These are phyloP conservation scores for Hapalemur alaotrensis DNA, from an alignment of 2,797 vertebrate species.

Conservation along the genomic window DNA sequence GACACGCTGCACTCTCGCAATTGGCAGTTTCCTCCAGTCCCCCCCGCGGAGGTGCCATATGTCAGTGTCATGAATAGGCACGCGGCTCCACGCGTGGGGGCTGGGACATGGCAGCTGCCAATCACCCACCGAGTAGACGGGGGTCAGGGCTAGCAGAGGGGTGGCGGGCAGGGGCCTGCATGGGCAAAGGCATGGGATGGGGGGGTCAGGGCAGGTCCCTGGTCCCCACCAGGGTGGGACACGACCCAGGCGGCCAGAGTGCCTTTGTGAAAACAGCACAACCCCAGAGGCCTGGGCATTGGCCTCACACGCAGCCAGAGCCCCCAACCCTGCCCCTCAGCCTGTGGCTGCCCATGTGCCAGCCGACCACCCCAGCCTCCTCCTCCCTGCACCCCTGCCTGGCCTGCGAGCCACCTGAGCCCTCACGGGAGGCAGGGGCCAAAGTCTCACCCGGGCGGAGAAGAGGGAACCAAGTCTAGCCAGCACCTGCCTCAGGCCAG, in stretches of 20 bases:
- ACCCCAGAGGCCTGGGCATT: neutral
- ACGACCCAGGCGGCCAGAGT: too few species aligned
- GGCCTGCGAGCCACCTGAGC: neutral
- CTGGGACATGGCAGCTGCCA: conserved; percentile 61
- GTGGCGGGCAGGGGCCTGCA: neutral
- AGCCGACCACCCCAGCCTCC: neutral
- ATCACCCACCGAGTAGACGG: neutral
- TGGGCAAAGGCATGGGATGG: neutral
- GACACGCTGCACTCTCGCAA: conserved; percentile 44
- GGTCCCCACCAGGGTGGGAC: neutral
- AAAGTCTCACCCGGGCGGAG: neutral
- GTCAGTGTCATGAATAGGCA: conserved; percentile 40
- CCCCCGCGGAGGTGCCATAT: conserved; percentile 54
- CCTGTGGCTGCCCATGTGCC: neutral
- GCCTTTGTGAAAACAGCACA: neutral
- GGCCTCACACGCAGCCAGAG: neutral
- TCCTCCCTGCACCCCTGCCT: neutral
- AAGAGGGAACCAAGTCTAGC: neutral
- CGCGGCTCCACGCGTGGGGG: neutral
- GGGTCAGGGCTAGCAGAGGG: neutral
- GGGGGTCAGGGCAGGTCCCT: neutral
- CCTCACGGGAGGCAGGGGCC: neutral
- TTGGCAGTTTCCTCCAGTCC: neutral
- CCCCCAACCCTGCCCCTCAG: neutral
- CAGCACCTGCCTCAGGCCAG: neutral